These are phyloP conservation scores for Neoaliturus tenellus DNA, from an alignment of 2,888 invertebrate species.

Conservation along the genomic window DNA sequence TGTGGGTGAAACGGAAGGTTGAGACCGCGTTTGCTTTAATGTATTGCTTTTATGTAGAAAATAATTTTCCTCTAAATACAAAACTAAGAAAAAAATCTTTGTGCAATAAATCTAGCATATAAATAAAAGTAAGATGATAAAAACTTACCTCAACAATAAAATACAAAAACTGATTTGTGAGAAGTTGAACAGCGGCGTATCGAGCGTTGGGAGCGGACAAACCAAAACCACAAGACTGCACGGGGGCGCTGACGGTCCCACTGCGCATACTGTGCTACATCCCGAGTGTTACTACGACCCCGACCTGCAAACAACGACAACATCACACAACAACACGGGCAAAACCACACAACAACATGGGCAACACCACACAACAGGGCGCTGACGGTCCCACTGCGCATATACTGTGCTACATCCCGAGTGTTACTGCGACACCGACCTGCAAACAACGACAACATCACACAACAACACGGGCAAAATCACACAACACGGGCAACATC, in stretches of 20 bases:
- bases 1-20: too few relatives aligned
- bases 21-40: too few relatives aligned
- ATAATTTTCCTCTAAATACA: too few relatives aligned
- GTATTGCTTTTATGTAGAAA: too few relatives aligned
- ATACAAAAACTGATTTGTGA: slow-evolving; percentile 71
- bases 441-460: slow-evolving; percentile 32
- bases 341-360: slow-evolving; percentile 22
- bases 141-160: slow-evolving; percentile 71
- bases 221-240: slow-evolving; percentile 69
- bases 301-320: slow-evolving; percentile 23
- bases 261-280: slow-evolving; percentile 68
- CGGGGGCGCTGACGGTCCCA: slow-evolving; percentile 69
- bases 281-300: slow-evolving; percentile 60
- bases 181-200: slow-evolving; percentile 71
- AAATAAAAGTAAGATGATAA: too few relatives aligned
- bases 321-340: slow-evolving; percentile 22
- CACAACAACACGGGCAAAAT: slow-evolving; percentile 35
- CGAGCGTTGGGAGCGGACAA: slow-evolving; percentile 69
- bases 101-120: too few relatives aligned
- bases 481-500: slow-evolving; percentile 19
- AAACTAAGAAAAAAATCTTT: too few relatives aligned
- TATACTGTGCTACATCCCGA: slow-evolving; percentile 68
- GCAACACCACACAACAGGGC: slow-evolving; percentile 65
- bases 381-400: slow-evolving; percentile 69
- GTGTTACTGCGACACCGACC: slow-evolving; percentile 39